phyloP scores from a whole-genome alignment of 2,113 vertebrate species.

The Serinus canaria region DNA sequence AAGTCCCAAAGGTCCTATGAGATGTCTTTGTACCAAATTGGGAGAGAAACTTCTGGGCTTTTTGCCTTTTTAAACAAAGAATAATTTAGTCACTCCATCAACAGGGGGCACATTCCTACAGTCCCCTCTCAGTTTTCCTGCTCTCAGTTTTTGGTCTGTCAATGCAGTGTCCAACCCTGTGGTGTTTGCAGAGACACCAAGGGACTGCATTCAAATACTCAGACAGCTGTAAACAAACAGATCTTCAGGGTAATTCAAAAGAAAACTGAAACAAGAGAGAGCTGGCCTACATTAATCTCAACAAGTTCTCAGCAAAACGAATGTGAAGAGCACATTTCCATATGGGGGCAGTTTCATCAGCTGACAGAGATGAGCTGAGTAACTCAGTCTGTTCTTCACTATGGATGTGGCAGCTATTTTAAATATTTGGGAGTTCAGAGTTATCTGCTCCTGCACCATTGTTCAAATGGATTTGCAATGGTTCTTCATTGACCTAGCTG shows the following conservation, averaged over 20 bases:
- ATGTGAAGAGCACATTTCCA: conserved; percentile 42
- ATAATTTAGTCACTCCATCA: not conserved
- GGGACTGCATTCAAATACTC: not conserved
- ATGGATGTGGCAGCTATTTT: conserved; percentile 25
- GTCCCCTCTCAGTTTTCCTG: not conserved
- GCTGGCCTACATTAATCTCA: not conserved
- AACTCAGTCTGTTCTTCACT: conserved; percentile 8
- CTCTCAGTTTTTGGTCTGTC: not conserved
- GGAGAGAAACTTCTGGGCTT: not conserved
- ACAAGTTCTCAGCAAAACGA: not conserved
- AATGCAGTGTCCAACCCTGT: not conserved
- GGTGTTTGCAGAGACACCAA: not conserved
- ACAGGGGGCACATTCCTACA: not conserved
- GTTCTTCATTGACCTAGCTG: conserved; percentile 28
- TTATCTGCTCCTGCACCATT: conserved; percentile 39
- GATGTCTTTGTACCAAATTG: not conserved
- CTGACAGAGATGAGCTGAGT: not conserved
- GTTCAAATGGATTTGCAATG: conserved; percentile 50
- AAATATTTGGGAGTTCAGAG: conserved; percentile 42
- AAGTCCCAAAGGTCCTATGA: not conserved
- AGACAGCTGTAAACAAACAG: conserved; percentile 28
- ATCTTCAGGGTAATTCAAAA: not conserved
- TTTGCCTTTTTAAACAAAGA: not conserved
- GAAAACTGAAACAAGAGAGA: not conserved
- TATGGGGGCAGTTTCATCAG: not conserved